Percentiles rank a stretch among this genome's conserved stretches.
Conservation (phyloP, 2,113 vertebrate genomes). For the Eulacestoma nigropectus region DNA sequence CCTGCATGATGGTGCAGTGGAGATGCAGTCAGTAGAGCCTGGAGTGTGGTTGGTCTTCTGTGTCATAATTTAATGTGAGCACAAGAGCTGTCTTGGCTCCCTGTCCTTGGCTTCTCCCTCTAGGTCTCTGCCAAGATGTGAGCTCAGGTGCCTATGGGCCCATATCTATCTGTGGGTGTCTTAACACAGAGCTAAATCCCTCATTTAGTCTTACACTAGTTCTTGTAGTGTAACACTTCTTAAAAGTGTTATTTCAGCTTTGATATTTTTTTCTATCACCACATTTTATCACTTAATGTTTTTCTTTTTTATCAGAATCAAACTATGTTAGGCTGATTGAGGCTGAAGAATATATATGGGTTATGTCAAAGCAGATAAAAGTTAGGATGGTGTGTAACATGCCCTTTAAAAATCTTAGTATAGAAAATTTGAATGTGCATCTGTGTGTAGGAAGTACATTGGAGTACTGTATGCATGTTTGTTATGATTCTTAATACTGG, state of each 20-base stretch:
- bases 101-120: too few relatives aligned
- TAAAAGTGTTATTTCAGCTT: not conserved
- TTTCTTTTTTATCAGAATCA: not conserved
- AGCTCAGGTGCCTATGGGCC: not conserved
- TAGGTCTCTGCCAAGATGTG: not conserved
- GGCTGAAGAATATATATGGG: not conserved
- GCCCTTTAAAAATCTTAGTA: not conserved
- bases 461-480: not conserved
- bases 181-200: not conserved
- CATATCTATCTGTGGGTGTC: not conserved
- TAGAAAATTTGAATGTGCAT: not conserved
- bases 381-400: not conserved
- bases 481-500: not conserved
- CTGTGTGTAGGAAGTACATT: not conserved
- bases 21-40: not conserved
- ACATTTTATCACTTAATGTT: not conserved
- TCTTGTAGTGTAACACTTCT: not conserved
- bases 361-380: not conserved
- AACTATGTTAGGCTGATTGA: not conserved
- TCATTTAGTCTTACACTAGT: not conserved
- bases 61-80: not conserved
- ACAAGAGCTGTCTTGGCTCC: not conserved
- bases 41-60: not conserved
- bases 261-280: not conserved
- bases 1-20: not conserved